Evolutionary conservation across 2,113 vertebrate species (phyloP).

Genomic region (Ochotona princeps): DNA sequence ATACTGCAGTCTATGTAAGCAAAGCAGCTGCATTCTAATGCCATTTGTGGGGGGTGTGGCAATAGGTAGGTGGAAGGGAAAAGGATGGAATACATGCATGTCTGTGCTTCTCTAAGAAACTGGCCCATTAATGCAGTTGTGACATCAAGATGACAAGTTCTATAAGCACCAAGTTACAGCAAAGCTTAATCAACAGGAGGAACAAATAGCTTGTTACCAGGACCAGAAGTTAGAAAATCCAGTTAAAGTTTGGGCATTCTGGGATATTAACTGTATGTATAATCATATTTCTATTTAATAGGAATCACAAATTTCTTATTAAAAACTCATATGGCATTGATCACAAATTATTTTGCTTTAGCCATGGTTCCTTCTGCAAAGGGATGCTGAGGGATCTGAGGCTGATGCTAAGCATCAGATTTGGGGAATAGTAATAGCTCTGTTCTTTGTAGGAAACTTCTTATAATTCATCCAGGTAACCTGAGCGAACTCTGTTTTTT

Average conservation of each 20-base stretch:
- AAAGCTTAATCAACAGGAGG: neutral
- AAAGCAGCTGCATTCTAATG: neutral
- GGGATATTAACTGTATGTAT: neutral
- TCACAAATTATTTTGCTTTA: neutral
- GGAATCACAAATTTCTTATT: neutral
- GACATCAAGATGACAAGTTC: neutral
- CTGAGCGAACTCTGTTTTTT: neutral
- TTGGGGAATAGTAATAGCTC: neutral
- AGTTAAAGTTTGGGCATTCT: neutral
- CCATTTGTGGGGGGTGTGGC: neutral
- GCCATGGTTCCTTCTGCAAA: neutral
- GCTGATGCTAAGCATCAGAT: neutral
- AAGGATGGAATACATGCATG: neutral
- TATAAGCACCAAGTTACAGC: neutral
- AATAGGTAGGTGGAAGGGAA: neutral
- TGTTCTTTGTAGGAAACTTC: neutral
- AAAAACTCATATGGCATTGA: neutral
- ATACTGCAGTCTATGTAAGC: neutral
- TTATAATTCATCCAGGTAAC: neutral
- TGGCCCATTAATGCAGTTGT: neutral
- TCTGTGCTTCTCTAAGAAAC: neutral
- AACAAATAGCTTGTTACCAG: neutral
- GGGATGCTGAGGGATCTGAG: neutral
- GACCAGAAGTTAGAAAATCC: neutral
- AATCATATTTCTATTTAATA: neutral